Conservation (phyloP, 2,888 invertebrate species). For the Brachypalpus laphriformis region DNA sequence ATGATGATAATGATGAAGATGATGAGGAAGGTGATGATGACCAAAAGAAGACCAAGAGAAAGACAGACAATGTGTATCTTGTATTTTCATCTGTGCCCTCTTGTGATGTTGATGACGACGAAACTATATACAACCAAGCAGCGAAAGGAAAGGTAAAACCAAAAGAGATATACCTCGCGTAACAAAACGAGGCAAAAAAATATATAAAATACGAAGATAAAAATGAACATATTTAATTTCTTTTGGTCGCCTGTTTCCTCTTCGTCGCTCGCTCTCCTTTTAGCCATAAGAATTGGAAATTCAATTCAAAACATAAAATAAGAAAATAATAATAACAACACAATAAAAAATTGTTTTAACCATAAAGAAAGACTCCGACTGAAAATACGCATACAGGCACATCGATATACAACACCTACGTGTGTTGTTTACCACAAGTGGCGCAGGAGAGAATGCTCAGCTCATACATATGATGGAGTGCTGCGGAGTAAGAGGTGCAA, state of each 20-base stretch:
- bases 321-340: conserved; percentile 74
- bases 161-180: conserved; percentile 32
- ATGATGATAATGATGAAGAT: conserved; percentile 19
- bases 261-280: neutral
- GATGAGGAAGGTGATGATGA: conserved; percentile 33
- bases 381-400: conserved; percentile 11
- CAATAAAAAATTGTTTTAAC: conserved; percentile 73
- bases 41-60: conserved; percentile 10
- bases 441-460: conserved; percentile 60
- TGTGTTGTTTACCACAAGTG: conserved; percentile 72
- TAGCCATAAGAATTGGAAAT: conserved; percentile 65
- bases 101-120: conserved; percentile 45
- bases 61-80: conserved; percentile 49
- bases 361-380: conserved; percentile 65
- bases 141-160: conserved; percentile 55
- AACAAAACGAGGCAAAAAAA: conserved; percentile 5
- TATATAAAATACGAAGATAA: conserved; percentile 9
- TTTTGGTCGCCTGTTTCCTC: conserved; percentile 31
- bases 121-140: conserved; percentile 38
- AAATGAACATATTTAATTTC: conserved; percentile 66
- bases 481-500: conserved; percentile 15
- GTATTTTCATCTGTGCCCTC: conserved; percentile 47
- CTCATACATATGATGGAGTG: conserved; percentile 39
- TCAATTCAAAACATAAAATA: conserved; percentile 72
- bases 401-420: conserved; percentile 72